Evolutionary conservation across 1,140 invertebrate species (phyloP).

Genomic region (Drosophila novamexicana): DNA sequence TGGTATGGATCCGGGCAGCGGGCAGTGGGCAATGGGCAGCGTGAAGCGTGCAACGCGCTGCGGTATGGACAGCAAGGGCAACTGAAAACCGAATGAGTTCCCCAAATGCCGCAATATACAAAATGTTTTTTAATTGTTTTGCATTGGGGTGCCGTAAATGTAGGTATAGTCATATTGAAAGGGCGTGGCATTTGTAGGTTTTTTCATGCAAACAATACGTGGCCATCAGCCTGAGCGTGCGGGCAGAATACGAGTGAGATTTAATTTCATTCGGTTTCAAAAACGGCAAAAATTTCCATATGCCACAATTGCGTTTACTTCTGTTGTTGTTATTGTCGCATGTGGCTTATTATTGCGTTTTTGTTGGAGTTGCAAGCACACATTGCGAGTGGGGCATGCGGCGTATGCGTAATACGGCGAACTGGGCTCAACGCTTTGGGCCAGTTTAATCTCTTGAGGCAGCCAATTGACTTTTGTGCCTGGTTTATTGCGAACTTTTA

Average conservation of each 20-base stretch:
- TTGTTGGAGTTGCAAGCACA: slow-evolving; percentile 5
- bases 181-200: slow-evolving; percentile 8
- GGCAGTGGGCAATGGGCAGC: background rate
- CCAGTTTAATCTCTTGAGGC: slow-evolving; percentile 41
- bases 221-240: slow-evolving; percentile 8
- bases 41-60: slow-evolving; percentile 6
- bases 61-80: slow-evolving; percentile 16
- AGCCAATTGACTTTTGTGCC: slow-evolving; percentile 62
- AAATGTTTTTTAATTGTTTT: slow-evolving; percentile 75
- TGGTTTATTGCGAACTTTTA: slow-evolving; percentile 66
- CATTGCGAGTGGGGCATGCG: slow-evolving; percentile 13
- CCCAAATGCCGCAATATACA: slow-evolving; percentile 58
- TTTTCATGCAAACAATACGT: slow-evolving; percentile 24
- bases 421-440: slow-evolving; percentile 3
- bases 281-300: slow-evolving; percentile 76
- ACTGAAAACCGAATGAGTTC: slow-evolving; percentile 43
- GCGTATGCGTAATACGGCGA: slow-evolving; percentile 41
- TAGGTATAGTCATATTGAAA: slow-evolving; percentile 2
- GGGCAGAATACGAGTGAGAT: slow-evolving; percentile 49
- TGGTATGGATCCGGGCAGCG: slow-evolving; percentile 1
- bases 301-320: slow-evolving; percentile 60
- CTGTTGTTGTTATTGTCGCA: slow-evolving; percentile 26
- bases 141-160: slow-evolving; percentile 25
- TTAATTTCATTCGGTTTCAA: slow-evolving; percentile 78
- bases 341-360: slow-evolving; percentile 31